Evolutionary conservation across 2,888 invertebrate genomes (phyloP).

Genomic region (Hedychridium roseum): DNA sequence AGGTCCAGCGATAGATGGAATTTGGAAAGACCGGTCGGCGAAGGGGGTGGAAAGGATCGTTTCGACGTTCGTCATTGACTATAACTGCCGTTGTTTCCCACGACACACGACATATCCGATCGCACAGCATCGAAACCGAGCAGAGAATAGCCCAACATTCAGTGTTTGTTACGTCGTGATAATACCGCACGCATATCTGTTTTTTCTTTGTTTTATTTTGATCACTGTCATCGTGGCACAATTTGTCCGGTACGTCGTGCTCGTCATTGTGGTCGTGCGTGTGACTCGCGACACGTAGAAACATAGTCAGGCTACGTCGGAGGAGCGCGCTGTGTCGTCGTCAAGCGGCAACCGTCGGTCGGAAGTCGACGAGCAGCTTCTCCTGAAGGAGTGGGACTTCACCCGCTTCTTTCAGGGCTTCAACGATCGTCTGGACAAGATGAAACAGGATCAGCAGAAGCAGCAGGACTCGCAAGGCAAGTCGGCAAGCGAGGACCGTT

Average conservation of each 20-base stretch:
- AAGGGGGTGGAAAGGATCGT: too few relatives aligned
- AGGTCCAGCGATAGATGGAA: too few relatives aligned
- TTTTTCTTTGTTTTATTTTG: constrained; percentile 44
- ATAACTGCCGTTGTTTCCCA: too few relatives aligned
- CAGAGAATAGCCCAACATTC: too few relatives aligned
- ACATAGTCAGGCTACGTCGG: constrained; percentile 57
- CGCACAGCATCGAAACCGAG: too few relatives aligned
- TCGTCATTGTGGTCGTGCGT: constrained; percentile 42
- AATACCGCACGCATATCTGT: constrained; percentile 60
- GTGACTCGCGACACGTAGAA: constrained; percentile 44
- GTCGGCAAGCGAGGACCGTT: constrained; percentile 45
- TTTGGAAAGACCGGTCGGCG: too few relatives aligned
- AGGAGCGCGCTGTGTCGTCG: constrained; percentile 56
- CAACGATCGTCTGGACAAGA: constrained; percentile 61
- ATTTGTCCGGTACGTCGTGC: constrained; percentile 34
- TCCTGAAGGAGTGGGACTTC: constrained; percentile 88
- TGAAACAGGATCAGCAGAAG: constrained; percentile 62
- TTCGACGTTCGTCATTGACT: too few relatives aligned
- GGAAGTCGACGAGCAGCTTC: constrained; percentile 79
- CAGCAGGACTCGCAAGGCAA: constrained; percentile 24
- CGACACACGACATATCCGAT: too few relatives aligned
- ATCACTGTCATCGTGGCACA: constrained; percentile 42
- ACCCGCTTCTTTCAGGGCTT: constrained; percentile 79
- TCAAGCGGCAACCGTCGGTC: constrained; percentile 60
- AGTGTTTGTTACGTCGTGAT: constrained; percentile 52